These are phyloP conservation scores for Steatornis caripensis DNA, from an alignment of 2,113 vertebrate species.

Conservation along the genomic window DNA sequence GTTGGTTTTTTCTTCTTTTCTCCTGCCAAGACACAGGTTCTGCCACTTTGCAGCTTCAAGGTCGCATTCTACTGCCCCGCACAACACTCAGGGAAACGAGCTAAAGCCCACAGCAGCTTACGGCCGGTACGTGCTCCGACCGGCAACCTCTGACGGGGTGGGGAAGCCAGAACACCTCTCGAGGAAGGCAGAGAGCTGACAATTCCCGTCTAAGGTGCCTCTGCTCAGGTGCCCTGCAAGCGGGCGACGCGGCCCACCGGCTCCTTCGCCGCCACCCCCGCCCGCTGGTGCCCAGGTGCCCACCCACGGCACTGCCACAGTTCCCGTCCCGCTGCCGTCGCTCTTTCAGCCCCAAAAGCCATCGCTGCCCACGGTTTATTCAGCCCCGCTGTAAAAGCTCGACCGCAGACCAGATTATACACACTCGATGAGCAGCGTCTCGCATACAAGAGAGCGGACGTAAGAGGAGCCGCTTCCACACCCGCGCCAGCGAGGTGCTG, in stretches of 20 bases:
- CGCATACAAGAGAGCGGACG: neutral
- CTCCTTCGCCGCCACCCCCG: neutral
- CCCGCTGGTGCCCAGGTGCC: too few relatives aligned
- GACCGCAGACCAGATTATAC: too few relatives aligned
- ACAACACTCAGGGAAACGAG: rapidly evolving
- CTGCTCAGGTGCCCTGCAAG: neutral
- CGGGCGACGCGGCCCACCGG: too few relatives aligned
- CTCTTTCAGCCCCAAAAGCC: too few relatives aligned
- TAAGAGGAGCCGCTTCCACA: too few relatives aligned
- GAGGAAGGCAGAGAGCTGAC: neutral
- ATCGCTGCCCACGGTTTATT: too few relatives aligned
- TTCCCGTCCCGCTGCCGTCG: too few relatives aligned
- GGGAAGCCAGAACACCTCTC: neutral
- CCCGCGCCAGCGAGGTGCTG: too few relatives aligned
- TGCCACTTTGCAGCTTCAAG: neutral
- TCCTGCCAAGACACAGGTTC: neutral
- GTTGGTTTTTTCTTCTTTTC: too few relatives aligned
- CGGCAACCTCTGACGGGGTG: neutral
- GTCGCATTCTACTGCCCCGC: rapidly evolving
- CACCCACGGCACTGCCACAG: too few relatives aligned
- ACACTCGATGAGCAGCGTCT: too few relatives aligned
- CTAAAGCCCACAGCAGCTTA: neutral
- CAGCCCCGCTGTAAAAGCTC: too few relatives aligned
- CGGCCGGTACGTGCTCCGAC: rapidly evolving
- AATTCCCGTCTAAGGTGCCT: neutral